A percentile compares a stretch with the other conserved stretches of the same genome.
These are phyloP conservation scores for Bombus sylvicola DNA, from an alignment of 1,140 invertebrate genomes.

Conservation along the genomic window DNA sequence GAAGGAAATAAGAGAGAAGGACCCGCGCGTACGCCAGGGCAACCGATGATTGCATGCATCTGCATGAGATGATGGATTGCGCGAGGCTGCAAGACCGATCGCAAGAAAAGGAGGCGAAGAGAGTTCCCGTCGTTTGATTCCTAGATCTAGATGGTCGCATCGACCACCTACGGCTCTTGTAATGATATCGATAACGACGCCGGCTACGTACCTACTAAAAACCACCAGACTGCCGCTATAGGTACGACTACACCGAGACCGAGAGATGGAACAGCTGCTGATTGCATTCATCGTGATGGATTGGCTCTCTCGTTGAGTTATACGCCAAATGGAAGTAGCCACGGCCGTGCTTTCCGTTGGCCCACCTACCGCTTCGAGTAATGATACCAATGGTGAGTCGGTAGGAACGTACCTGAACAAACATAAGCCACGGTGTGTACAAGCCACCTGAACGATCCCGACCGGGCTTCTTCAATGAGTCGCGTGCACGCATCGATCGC, in stretches of 20 bases:
- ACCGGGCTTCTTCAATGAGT: neutral
- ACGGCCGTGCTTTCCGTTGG: slow-evolving; percentile 56
- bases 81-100: slow-evolving; percentile 28
- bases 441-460: slow-evolving; percentile 27
- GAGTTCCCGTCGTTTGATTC: slow-evolving; percentile 54
- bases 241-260: neutral
- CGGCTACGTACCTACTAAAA: slow-evolving; percentile 66
- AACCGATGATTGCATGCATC: slow-evolving; percentile 59
- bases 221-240: slow-evolving; percentile 40
- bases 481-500: slow-evolving; percentile 13
- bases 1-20: slow-evolving; percentile 28
- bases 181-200: slow-evolving; percentile 70
- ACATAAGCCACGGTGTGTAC: slow-evolving; percentile 33
- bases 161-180: slow-evolving; percentile 55
- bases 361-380: slow-evolving; percentile 71
- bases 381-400: slow-evolving; percentile 65
- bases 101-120: slow-evolving; percentile 50
- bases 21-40: slow-evolving; percentile 3
- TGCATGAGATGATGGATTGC: slow-evolving; percentile 55
- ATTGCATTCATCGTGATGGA: slow-evolving; percentile 75
- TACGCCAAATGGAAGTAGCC: slow-evolving; percentile 60
- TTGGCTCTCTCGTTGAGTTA: slow-evolving; percentile 67
- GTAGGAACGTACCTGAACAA: slow-evolving; percentile 50
- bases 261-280: slow-evolving; percentile 63
- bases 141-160: slow-evolving; percentile 46